Evolutionary conservation across 1,140 invertebrate species (phyloP).

Genomic region (Lutraria rhynchaena): DNA sequence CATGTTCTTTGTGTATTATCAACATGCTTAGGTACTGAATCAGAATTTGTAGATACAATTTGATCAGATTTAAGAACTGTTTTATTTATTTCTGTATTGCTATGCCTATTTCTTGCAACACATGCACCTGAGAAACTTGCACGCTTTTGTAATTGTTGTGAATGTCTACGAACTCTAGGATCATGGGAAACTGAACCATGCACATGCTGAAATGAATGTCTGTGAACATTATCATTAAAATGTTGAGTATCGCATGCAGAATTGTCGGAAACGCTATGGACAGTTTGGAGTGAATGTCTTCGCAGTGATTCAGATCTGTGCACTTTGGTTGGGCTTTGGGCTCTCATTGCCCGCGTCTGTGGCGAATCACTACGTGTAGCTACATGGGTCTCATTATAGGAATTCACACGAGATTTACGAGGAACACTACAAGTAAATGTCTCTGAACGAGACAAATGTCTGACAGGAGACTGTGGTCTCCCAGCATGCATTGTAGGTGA

Average conservation of each 20-base stretch:
- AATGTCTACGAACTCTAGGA: not conserved
- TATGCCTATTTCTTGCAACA: constrained; percentile 21
- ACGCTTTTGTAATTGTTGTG: constrained; percentile 18
- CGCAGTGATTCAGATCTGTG: constrained; percentile 38
- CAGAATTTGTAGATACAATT: not conserved
- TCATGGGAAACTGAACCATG: constrained; percentile 20
- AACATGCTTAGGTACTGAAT: not conserved
- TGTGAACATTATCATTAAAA: not conserved
- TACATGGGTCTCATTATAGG: constrained; percentile 28
- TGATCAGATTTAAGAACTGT: not conserved
- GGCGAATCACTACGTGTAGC: constrained; percentile 47
- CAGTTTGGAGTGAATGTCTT: constrained; percentile 48
- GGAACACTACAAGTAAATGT: constrained; percentile 58
- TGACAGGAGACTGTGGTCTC: constrained; percentile 38
- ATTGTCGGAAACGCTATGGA: not conserved
- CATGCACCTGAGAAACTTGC: constrained; percentile 42
- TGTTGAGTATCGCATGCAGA: constrained; percentile 27
- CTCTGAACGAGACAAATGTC: constrained; percentile 46
- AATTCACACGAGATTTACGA: constrained; percentile 18
- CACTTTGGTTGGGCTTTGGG: not conserved
- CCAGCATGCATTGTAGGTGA: constrained; percentile 14
- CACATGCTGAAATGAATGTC: constrained; percentile 26
- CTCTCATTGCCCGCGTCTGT: constrained; percentile 27
- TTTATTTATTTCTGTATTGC: not conserved
- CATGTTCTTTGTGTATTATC: too few relatives aligned